Evolutionary conservation across 2,888 invertebrate species (phyloP).

Genomic region (Spodoptera picta): DNA sequence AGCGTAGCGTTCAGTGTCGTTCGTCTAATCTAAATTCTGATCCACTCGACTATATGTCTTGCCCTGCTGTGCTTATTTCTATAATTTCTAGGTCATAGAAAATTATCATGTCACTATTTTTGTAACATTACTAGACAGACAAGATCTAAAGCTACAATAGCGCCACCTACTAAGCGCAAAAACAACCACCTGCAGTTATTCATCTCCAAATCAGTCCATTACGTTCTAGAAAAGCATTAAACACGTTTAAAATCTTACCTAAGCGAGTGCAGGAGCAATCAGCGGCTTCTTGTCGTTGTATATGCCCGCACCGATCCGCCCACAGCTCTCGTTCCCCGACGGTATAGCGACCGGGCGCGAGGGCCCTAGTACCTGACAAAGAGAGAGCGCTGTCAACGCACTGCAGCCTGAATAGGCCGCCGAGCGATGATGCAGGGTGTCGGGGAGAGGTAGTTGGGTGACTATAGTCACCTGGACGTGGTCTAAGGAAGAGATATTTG

Average conservation of each 20-base stretch:
- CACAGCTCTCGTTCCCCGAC: slow-evolving; percentile 84
- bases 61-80: too few relatives aligned
- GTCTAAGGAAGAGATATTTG: not conserved
- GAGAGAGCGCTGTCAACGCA: slow-evolving; percentile 77
- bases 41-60: too few relatives aligned
- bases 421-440: slow-evolving; percentile 59
- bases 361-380: slow-evolving; percentile 87
- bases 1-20: too few relatives aligned
- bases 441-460: slow-evolving; percentile 5
- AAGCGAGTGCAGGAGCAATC: slow-evolving; percentile 81
- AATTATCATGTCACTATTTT: too few relatives aligned
- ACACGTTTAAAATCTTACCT: slow-evolving; percentile 68
- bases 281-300: slow-evolving; percentile 75
- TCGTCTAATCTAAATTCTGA: too few relatives aligned
- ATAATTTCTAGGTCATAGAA: too few relatives aligned
- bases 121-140: too few relatives aligned
- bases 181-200: too few relatives aligned
- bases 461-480: not conserved
- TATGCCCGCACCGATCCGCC: slow-evolving; percentile 85
- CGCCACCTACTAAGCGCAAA: too few relatives aligned
- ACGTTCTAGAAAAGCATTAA: too few relatives aligned
- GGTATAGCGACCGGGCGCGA: slow-evolving; percentile 85
- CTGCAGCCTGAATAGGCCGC: slow-evolving; percentile 67
- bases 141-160: too few relatives aligned
- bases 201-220: too few relatives aligned